Evolutionary conservation across 2,888 invertebrate genomes (phyloP), one percentile per base, ranked within the genome.

Genomic region (Dicycla oo): DNA sequence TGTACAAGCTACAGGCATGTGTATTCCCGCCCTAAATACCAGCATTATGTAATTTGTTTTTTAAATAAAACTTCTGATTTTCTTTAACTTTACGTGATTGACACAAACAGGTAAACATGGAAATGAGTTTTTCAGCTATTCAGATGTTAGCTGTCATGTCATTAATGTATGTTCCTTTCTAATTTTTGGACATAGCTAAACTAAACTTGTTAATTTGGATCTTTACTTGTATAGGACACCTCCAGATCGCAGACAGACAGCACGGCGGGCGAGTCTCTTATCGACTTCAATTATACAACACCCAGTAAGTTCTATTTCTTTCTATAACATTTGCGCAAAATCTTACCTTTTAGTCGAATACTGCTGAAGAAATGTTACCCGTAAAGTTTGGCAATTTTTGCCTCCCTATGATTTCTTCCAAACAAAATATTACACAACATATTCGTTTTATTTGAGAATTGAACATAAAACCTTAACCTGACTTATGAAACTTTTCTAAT

Each of bases 251-350:
- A 92, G 18, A 93, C 93, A 0, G 93, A 94, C 82, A 95, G 94
- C 75, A 89, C 88, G 2, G 91, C 93, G 5, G 94, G 93, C 0
- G 95, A 95, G 69, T 93, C 94, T 0, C 91, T 95, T 3, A 94
- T 95, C 4, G 94, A 95, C 84, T 95, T 94, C 83, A 94, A 95
- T 54, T 95, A 94, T 62, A 91, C 92, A 7, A 91, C 92, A 7
- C 94, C 94, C 3, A 91, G 95, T 95, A 74, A 91, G 92, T 87
- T 10, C 18, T 26, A 20, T 23, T 54, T 23, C 1, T 53, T 10
- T 73, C 23, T 23, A 40, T 7, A 20, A 13, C 43, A 45, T 61
- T 20, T 15, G 2, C 13, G 3, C 7, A 26, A 26, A 45, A 20
- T 1, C 20, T 20, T 13, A 26, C 18, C 20, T 26, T 61, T 61